phyloP scores from a whole-genome alignment of 2,797 vertebrate genomes.

The Lagorchestes hirsutus region DNA sequence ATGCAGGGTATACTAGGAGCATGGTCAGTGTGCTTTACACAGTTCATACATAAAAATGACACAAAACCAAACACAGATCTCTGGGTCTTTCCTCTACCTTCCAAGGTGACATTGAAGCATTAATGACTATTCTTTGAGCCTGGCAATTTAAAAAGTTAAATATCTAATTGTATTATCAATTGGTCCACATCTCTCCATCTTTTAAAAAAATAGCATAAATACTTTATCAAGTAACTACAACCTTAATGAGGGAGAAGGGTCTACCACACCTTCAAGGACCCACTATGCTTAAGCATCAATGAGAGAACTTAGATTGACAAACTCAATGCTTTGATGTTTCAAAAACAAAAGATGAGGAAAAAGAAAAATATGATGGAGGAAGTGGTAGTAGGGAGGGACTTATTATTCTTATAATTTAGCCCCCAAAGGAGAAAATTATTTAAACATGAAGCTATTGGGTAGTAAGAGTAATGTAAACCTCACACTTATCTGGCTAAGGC shows the following conservation, averaged over 20 bases:
- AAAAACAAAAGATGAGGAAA: background rate
- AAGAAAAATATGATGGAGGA: background rate
- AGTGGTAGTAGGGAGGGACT: background rate
- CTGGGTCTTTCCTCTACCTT: background rate
- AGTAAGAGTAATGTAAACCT: background rate
- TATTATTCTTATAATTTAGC: background rate
- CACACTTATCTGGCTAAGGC: background rate
- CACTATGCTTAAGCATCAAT: background rate
- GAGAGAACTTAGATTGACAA: background rate
- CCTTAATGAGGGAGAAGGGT: no score
- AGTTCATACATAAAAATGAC: background rate
- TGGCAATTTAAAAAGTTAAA: background rate
- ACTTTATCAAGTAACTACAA: background rate
- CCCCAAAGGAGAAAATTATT: background rate
- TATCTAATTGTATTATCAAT: background rate
- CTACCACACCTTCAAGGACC: no score
- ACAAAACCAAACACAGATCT: background rate
- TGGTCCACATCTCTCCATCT: background rate
- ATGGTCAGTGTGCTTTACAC: background rate
- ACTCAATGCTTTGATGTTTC: background rate
- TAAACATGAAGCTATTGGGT: background rate
- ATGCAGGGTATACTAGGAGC: background rate
- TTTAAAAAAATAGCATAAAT: background rate
- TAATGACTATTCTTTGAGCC: background rate
- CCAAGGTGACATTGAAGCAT: background rate